phyloP scores from a whole-genome alignment of 1,140 invertebrate genomes.

The Muscidifurax raptorellus region DNA sequence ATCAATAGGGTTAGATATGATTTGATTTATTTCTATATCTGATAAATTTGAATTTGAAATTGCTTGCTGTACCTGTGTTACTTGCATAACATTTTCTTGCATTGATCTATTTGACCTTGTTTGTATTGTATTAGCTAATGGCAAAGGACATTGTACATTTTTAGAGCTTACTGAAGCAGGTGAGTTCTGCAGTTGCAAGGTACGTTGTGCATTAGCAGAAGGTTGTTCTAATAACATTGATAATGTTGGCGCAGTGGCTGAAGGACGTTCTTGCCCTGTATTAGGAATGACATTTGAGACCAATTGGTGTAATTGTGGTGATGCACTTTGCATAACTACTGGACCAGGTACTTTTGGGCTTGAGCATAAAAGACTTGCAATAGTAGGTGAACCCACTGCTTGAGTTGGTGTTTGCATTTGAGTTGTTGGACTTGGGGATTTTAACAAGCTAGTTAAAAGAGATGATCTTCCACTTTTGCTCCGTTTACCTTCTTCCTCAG shows the following conservation, averaged over 20 bases:
- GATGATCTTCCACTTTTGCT: constrained; percentile 78
- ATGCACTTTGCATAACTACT: constrained; percentile 62
- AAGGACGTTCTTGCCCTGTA: constrained; percentile 76
- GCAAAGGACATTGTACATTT: constrained; percentile 15
- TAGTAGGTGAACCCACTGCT: constrained; percentile 74
- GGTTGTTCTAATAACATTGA: constrained; percentile 80
- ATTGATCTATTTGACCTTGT: constrained; percentile 11
- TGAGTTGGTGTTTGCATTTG: constrained; percentile 72
- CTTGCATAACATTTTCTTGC: constrained; percentile 36
- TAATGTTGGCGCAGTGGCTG: constrained; percentile 80
- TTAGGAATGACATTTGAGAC: constrained; percentile 69
- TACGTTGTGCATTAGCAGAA: constrained; percentile 63
- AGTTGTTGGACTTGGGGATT: constrained; percentile 79
- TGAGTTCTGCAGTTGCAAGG: constrained; percentile 49
- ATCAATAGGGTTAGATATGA: constrained; percentile 70
- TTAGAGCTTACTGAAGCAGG: constrained; percentile 40
- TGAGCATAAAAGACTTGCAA: constrained; percentile 77
- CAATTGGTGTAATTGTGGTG: constrained; percentile 72
- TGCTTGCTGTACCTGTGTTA: constrained; percentile 47
- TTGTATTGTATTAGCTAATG: constrained; percentile 40
- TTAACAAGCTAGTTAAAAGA: constrained; percentile 87
- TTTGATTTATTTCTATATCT: constrained; percentile 68
- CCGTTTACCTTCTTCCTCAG: constrained; percentile 66
- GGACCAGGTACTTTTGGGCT: constrained; percentile 70
- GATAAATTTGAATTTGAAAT: constrained; percentile 58